These are phyloP conservation scores for Ginglymostoma cirratum DNA, from an alignment of 2,113 vertebrate genomes.

Conservation along the genomic window DNA sequence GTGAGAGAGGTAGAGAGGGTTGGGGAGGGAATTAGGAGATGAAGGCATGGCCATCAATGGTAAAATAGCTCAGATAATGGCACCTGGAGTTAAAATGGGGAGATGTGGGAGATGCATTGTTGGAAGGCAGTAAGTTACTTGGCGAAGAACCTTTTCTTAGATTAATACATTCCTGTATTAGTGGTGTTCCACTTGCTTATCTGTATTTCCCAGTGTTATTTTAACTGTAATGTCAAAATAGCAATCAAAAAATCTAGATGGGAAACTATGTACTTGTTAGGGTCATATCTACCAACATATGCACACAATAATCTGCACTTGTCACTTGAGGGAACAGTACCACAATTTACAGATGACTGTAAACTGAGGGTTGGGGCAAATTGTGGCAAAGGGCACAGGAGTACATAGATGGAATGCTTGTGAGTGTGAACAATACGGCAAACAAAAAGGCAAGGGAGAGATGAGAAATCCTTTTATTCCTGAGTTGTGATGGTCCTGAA, in stretches of 20 bases:
- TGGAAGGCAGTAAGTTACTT: not conserved
- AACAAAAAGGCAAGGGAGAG: not conserved
- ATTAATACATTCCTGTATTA: not conserved
- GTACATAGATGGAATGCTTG: not conserved
- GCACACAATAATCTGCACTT: not conserved
- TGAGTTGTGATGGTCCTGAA: not conserved
- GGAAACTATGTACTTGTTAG: too few species aligned
- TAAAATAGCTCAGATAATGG: not conserved
- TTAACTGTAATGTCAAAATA: too few species aligned
- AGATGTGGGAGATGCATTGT: not conserved
- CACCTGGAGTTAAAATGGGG: not conserved
- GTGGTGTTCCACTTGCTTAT: not conserved
- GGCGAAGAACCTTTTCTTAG: not conserved
- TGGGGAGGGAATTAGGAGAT: too few species aligned
- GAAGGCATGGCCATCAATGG: not conserved
- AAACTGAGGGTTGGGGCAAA: not conserved
- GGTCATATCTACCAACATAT: too few species aligned
- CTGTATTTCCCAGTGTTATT: too few species aligned
- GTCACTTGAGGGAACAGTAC: not conserved
- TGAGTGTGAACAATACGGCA: not conserved
- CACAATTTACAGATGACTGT: not conserved
- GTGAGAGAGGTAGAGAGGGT: not conserved
- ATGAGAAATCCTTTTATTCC: not conserved
- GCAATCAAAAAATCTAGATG: too few species aligned
- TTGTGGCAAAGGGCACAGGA: not conserved